Conservation (phyloP, 2,113 vertebrate species). For the Pangasianodon gigas region DNA sequence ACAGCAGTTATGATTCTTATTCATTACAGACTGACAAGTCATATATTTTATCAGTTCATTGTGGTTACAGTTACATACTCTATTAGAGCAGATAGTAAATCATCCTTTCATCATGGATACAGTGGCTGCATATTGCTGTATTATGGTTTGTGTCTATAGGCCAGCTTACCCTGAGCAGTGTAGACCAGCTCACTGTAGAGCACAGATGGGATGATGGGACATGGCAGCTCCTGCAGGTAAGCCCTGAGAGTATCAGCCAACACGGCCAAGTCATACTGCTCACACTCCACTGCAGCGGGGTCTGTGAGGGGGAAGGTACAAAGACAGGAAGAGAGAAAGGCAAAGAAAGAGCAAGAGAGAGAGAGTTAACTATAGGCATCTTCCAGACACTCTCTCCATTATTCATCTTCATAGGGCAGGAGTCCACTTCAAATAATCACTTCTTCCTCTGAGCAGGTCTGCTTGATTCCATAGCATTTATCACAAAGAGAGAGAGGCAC, state of each 20-base stretch:
- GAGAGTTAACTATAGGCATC: constrained; percentile 23
- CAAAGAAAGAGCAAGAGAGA: constrained; percentile 26
- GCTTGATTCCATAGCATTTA: constrained; percentile 20
- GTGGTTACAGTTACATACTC: too few relatives aligned
- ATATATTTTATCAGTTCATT: not conserved
- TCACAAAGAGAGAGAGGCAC: constrained; percentile 21
- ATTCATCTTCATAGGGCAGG: constrained; percentile 26
- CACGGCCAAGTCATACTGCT: constrained; percentile 68
- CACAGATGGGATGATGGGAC: constrained; percentile 70
- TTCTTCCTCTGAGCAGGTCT: constrained; percentile 6
- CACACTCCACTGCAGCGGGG: constrained; percentile 69
- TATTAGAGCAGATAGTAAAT: not conserved
- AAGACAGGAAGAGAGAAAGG: constrained; percentile 11
- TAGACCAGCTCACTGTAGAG: constrained; percentile 79
- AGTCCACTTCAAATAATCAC: constrained; percentile 33
- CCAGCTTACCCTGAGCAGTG: constrained; percentile 78
- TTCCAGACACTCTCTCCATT: constrained; percentile 4
- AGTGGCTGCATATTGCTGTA: not conserved
- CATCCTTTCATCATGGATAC: not conserved
- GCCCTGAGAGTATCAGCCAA: constrained; percentile 73
- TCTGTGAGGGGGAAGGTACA: constrained; percentile 51
- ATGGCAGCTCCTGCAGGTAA: constrained; percentile 77
- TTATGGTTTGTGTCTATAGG: not conserved
- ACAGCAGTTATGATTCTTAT: not conserved
- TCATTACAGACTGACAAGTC: not conserved